Evolutionary conservation across 1,140 invertebrate genomes (phyloP), one percentile per base, ranked within the genome.

Genomic region (Chelonus insularis): DNA sequence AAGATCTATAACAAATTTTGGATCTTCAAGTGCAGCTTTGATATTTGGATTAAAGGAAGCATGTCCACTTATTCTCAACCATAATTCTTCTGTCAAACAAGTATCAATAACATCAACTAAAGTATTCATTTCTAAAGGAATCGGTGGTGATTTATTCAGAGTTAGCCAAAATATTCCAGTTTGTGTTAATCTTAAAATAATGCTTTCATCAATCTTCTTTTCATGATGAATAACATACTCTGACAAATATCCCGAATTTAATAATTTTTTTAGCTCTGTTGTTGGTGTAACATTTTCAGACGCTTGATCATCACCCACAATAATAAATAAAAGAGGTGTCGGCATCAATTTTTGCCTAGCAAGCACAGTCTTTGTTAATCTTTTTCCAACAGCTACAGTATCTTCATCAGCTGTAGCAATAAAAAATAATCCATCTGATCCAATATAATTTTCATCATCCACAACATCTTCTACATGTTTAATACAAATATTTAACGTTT

Each of bases 71-170:
- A 89, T 79, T 63, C 79, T 84, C 37, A 84, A 76, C 84, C 87
- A 91, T 20, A 90, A 78, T 72, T 89, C 88, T 63, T 86, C 84
- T 39, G 85, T 86, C 16, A 89, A 75, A 70, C 85, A 84, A 63
- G 82, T 80, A 51, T 83, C 74, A 63, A 86, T 81, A 52, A 87
- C 78, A 6, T 81, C 81, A 65, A 82, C 79, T 0, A 88, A 67
- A 52, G 80, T 75, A 73, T 89, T 83, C 73, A 87, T 83, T 80
- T 87, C 82, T 6, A 88, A 65, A 0, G 84, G 79, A 34, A 86
- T 82, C 7, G 72, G 66, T 45, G 74, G 75, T 25, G 85, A 80
- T 64, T 78, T 83, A 54, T 84, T 84, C 62, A 83, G 83, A 1
- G 86, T 78, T 36, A 87, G 65, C 84, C 86, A 88, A 52, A 85